These are phyloP conservation scores for Nomia melanderi DNA, from an alignment of 1,140 invertebrate species.

Conservation along the genomic window DNA sequence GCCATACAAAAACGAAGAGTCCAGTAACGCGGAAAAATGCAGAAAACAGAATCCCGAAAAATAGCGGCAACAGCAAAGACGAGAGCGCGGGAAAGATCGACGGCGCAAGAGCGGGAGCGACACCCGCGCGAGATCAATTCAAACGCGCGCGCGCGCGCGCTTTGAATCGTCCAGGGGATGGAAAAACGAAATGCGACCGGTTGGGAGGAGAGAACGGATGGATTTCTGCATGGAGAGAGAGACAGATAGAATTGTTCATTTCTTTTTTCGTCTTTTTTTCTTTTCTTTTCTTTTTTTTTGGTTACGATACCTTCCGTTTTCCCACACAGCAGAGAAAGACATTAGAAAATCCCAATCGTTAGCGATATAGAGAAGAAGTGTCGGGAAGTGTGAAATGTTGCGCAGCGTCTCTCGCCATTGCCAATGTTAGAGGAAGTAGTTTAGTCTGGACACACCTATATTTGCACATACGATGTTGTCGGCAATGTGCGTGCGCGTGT, in stretches of 20 bases:
- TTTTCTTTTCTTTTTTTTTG: conserved; percentile 28
- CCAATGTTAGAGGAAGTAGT: conserved; percentile 21
- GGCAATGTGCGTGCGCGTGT: conserved; percentile 8
- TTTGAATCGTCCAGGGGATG: neutral
- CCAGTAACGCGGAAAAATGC: neutral
- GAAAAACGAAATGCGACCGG: neutral
- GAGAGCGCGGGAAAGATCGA: too few relatives aligned
- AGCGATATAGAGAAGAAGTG: conserved; percentile 29
- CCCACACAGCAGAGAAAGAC: conserved; percentile 24
- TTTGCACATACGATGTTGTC: conserved; percentile 38
- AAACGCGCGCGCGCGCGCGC: neutral
- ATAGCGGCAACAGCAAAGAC: neutral
- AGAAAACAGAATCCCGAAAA: neutral
- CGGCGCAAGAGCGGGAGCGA: neutral
- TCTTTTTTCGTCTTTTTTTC: conserved; percentile 35
- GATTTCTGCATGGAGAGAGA: conserved; percentile 2
- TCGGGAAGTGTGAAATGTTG: conserved; percentile 26
- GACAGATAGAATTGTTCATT: conserved; percentile 18
- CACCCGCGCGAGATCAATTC: neutral
- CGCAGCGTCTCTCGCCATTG: conserved; percentile 24
- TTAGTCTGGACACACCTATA: conserved; percentile 43
- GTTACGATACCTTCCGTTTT: conserved; percentile 59
- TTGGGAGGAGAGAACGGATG: neutral
- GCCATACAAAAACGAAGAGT: neutral
- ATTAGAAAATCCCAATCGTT: conserved; percentile 37